A percentile compares a stretch with the other conserved stretches of the same genome.
Evolutionary conservation across 2,888 invertebrate species (phyloP).

Genomic region (Girardia tigrina): DNA sequence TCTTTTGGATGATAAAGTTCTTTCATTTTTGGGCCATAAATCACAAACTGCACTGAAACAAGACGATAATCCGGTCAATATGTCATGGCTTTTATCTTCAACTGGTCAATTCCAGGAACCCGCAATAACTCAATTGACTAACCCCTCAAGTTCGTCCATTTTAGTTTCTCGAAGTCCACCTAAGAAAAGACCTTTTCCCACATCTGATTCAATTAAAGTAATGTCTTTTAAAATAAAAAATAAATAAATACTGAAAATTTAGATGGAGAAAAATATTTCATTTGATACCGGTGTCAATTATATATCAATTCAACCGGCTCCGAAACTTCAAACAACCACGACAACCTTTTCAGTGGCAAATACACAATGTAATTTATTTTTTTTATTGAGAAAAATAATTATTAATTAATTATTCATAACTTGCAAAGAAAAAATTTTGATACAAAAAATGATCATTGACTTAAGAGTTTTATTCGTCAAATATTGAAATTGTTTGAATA

Average conservation of each 20-base stretch:
- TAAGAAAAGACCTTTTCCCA: constrained; percentile 43
- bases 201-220: neutral
- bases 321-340: neutral
- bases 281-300: neutral
- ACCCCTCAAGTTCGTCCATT: neutral
- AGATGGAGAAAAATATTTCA: neutral
- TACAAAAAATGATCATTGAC: too few species aligned
- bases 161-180: constrained; percentile 44
- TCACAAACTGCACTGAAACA: neutral
- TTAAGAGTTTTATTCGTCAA: too few species aligned
- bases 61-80: neutral
- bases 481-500: too few species aligned
- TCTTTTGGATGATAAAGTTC: constrained; percentile 19
- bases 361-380: neutral
- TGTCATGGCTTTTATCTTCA: neutral
- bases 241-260: neutral
- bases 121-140: neutral
- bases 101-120: neutral
- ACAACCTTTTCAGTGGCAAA: neutral
- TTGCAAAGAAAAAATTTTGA: too few species aligned
- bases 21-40: neutral
- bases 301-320: constrained; percentile 10
- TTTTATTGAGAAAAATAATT: too few species aligned
- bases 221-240: neutral
- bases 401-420: too few species aligned